Evolutionary conservation across 2,888 invertebrate genomes (phyloP), one percentile per base, ranked within the genome.

Genomic region (Operophtera brumata): DNA sequence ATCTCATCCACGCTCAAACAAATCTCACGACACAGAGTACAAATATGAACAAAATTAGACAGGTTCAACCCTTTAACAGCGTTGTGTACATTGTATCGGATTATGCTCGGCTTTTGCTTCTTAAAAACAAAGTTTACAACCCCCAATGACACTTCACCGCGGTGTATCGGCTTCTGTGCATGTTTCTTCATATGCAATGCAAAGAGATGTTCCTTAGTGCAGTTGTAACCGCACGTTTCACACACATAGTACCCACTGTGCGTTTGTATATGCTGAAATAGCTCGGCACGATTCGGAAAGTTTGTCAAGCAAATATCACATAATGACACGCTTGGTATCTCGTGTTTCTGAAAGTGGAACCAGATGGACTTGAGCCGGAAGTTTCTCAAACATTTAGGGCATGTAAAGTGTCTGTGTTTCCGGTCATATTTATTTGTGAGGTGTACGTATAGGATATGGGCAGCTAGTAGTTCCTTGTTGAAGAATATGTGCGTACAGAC

Each of bases 21-120:
- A 1, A 86, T 73, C 0, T 77, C 71, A 5, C 78, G 50, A n/a
- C 86, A 86, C 0, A 86, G 1, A 0, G 81, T 42, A 47, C 86
- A 86, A 0, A 86, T 63, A 0, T 54, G 53, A 0, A 82, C 7
- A 0, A 57, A 44, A 1, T 58, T 59, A 0, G 67, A 63, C 0
- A 84, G 8, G 2, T 20, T 10, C 4, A 62, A 11, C 0, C 82
- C 83, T 47, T 65, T 74, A 1, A 73, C 57, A 0, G 67, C 30
- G 10, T 66, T 61, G 0, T 48, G 44, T 7, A 68, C 37, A 1
- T 65, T 64, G 0, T 65, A 67, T 1, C 0, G 50, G 7, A 0
- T 0, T 0, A 36, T 1, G 0, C 7, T 10, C 1, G 1, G 30
- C 0, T 5, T 26, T 8, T 39, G 61, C 32, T 0, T 65, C 20